Base-by-base conservation (phyloP, 1,140 invertebrate genomes). In the Tachypleus tridentatus region DNA sequence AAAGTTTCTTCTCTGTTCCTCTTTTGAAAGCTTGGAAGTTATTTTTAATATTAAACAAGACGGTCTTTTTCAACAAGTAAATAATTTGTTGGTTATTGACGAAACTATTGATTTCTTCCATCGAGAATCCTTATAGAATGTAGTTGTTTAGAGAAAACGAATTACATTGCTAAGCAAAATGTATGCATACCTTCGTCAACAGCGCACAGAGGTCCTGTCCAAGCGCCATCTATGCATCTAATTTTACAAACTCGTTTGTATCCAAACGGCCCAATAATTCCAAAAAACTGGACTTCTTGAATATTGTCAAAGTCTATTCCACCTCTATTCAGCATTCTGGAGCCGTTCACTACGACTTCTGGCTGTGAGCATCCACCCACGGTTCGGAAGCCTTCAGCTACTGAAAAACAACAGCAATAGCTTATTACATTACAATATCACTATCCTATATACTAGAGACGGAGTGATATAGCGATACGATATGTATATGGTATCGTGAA, bases 141-240 rank as follows among this genome's bases (percentile, higher is more conserved):
- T 29, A 2, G 29, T 29, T 29, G 29, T 29, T 29, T 29, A 9
- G 10, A 64, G n/a, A 10, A 51, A 50, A 64, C 7, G 47, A 64
- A 64, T 54, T 54, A 66, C 11, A 49, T 29, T 11, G 3, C 62
- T 58, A 51, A 80, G 79, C 80, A 73, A 77, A 72, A 65, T 79
- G 72, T 54, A 76, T 8, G 53, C 53, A 8, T 54, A 54, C 53
- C 53, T 54, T 54, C 53, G n/a, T 54, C 53, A 54, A 54, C 74
- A 62, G 80, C 80, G 72, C 85, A 86, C 11, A 86, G 74, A 48
- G 87, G 87, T 8, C 87, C 87, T 56, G 87, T 84, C 87, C 87
- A 88, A 72, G 86, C 83, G 57, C 86, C 86, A 70, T 84, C 84
- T 58, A 88, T 82, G 71, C 87, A 88, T 75, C 87, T 87, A 63